Evolutionary conservation across 2,113 vertebrate genomes (phyloP).

Genomic region (Orthonyx spaldingii): DNA sequence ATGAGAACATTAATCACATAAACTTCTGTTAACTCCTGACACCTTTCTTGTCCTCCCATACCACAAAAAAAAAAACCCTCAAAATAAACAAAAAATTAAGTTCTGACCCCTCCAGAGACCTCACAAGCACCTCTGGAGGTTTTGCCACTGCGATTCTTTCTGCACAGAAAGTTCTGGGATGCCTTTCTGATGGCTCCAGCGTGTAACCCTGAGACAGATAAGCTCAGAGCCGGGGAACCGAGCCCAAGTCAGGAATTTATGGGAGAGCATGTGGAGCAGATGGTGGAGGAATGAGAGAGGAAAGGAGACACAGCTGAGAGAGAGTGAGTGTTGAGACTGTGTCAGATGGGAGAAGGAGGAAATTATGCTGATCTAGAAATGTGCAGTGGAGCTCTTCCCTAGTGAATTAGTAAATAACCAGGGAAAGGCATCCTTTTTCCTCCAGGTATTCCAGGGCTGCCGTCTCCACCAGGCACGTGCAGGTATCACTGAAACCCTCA

Average conservation of each 20-base stretch:
- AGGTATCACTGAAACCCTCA: not conserved
- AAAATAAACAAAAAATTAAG: conserved; percentile 44
- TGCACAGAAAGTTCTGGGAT: conserved; percentile 11
- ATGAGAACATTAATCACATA: not conserved
- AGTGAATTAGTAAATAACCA: not conserved
- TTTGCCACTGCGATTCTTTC: not conserved
- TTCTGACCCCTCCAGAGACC: conserved; percentile 1
- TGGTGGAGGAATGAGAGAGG: conserved; percentile 59
- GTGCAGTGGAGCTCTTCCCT: not conserved
- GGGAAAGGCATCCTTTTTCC: not conserved
- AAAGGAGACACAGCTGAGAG: conserved; percentile 56
- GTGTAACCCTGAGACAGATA: conserved; percentile 30
- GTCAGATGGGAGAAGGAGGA: conserved; percentile 59
- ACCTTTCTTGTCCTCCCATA: conserved; percentile 35
- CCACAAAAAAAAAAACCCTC: not conserved
- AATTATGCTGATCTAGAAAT: conserved; percentile 55
- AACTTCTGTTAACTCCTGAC: conserved; percentile 21
- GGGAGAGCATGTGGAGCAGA: conserved; percentile 57
- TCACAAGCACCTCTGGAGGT: not conserved
- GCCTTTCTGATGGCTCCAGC: conserved; percentile 29
- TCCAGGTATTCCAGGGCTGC: not conserved
- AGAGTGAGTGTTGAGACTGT: conserved; percentile 46
- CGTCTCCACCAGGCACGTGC: accelerated
- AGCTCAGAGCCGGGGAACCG: not conserved
- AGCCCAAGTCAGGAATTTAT: conserved; percentile 45